These are phyloP conservation scores for Slavum lentiscoides DNA, from an alignment of 2,888 invertebrate species.

Conservation along the genomic window DNA sequence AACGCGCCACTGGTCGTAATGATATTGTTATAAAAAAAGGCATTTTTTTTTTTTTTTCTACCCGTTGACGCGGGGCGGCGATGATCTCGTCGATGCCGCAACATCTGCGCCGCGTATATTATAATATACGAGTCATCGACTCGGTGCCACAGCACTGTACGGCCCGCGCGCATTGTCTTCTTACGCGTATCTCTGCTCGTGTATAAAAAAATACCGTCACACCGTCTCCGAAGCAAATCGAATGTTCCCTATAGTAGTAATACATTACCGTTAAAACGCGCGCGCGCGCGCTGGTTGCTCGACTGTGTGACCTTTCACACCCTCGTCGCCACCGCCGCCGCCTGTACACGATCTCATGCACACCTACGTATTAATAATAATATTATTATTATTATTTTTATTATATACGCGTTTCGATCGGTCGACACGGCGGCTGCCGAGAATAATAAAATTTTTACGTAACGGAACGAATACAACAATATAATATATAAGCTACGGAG, in stretches of 20 bases:
- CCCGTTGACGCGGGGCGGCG: too few relatives aligned
- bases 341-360: background rate
- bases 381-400: too few relatives aligned
- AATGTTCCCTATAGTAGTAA: constrained; percentile 15
- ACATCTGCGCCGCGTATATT: too few relatives aligned
- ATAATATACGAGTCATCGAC: too few relatives aligned
- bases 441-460: constrained; percentile 6
- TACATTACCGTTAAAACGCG: background rate
- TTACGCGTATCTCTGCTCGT: background rate
- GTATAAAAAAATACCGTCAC: background rate
- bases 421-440: background rate
- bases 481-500: background rate
- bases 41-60: too few relatives aligned
- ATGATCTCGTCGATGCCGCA: too few relatives aligned
- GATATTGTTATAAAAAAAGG: too few relatives aligned
- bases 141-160: too few relatives aligned
- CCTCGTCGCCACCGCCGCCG: constrained; percentile 21
- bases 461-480: background rate
- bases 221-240: constrained; percentile 35
- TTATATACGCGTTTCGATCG: constrained; percentile 23
- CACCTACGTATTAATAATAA: too few relatives aligned
- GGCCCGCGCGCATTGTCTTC: constrained; percentile 33
- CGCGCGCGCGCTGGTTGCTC: background rate
- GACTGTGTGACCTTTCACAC: constrained; percentile 43
- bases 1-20: too few relatives aligned